phyloP scores from a whole-genome alignment of 2,113 vertebrate genomes.

The Ceratotherium simum region DNA sequence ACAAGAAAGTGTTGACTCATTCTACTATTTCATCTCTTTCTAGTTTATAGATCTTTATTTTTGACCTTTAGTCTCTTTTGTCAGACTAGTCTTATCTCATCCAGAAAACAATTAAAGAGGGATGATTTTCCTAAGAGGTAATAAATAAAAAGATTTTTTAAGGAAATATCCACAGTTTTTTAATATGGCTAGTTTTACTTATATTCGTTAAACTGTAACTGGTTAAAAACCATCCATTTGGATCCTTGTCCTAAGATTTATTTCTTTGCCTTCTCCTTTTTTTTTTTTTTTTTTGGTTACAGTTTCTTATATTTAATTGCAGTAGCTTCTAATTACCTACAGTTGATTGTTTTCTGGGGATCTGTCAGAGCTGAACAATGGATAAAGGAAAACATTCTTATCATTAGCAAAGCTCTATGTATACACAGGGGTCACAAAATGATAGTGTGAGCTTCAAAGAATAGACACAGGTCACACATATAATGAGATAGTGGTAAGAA shows the following conservation, averaged over 20 bases:
- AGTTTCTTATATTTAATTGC: conserved; percentile 36
- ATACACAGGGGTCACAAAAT: conserved; percentile 7
- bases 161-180: conserved; percentile 4
- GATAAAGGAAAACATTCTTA: conserved; percentile 33
- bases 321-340: conserved; percentile 46
- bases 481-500: conserved; percentile 61
- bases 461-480: conserved; percentile 12
- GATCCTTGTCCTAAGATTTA: conserved; percentile 2
- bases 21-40: conserved; percentile 56
- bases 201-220: not conserved
- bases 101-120: not conserved
- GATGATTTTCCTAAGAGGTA: not conserved
- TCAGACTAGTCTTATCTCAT: conserved; percentile 4
- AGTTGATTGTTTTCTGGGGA: conserved; percentile 11
- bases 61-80: conserved; percentile 9
- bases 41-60: conserved; percentile 35
- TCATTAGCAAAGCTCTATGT: conserved; percentile 19
- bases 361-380: conserved; percentile 16
- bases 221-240: not conserved
- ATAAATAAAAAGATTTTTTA: conserved; percentile 39
- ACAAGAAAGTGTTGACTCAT: conserved; percentile 24
- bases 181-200: not conserved
- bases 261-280: not conserved
- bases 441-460: conserved; percentile 13
- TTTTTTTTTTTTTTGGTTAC: not conserved